phyloP scores from a whole-genome alignment of 2,797 vertebrate genomes.

The Sebastes hubbsi region DNA sequence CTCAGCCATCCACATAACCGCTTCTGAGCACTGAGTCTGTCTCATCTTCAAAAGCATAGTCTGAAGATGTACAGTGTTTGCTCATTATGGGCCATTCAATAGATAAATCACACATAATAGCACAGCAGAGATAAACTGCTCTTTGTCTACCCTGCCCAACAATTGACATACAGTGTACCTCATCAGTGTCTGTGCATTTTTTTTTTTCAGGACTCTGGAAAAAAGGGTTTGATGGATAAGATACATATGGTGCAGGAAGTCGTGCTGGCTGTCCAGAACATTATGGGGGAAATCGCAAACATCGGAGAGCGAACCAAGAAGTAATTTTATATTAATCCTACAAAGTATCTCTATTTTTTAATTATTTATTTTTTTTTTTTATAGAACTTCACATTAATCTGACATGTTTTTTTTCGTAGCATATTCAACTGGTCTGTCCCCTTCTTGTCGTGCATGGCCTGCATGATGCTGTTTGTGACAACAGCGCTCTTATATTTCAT shows the following conservation, averaged over 20 bases:
- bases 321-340: constrained; percentile 73
- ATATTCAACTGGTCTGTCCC: constrained; percentile 97
- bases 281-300: constrained; percentile 91
- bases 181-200: constrained; percentile 71
- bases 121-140: constrained; percentile 76
- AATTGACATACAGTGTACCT: constrained; percentile 72
- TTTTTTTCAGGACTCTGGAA: constrained; percentile 88
- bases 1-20: constrained; percentile 70
- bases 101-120: constrained; percentile 82
- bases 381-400: not conserved
- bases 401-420: constrained; percentile 73
- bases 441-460: constrained; percentile 90
- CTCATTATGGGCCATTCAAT: constrained; percentile 84
- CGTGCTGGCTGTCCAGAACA: constrained; percentile 90
- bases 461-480: constrained; percentile 82
- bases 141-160: constrained; percentile 74
- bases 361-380: not conserved
- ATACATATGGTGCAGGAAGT: constrained; percentile 98
- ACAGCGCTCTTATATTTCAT: constrained; percentile 86
- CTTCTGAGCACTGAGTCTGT: constrained; percentile 60
- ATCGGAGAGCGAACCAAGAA: constrained; percentile 96
- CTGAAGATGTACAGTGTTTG: constrained; percentile 78
- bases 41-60: constrained; percentile 78
- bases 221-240: constrained; percentile 94
- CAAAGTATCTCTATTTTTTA: not conserved